Conservation (phyloP, 1,140 invertebrate genomes). For the Melitaea cinxia region DNA sequence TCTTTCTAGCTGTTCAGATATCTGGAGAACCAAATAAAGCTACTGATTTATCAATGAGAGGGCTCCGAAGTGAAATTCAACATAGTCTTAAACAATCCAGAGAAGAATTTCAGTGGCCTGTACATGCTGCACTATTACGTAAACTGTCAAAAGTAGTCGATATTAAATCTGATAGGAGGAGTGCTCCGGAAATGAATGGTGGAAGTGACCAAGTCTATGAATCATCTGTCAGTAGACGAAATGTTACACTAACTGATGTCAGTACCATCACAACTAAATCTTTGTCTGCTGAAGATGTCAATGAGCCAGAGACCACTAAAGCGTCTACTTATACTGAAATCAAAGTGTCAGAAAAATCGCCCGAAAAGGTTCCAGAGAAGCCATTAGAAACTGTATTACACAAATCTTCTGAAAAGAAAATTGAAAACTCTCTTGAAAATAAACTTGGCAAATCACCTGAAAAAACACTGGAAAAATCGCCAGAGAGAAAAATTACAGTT, state of each 20-base stretch:
- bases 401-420: slow-evolving; percentile 13
- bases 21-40: slow-evolving; percentile 75
- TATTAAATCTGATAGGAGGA: slow-evolving; percentile 67
- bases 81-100: slow-evolving; percentile 51
- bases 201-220: slow-evolving; percentile 58
- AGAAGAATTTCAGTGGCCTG: slow-evolving; percentile 68
- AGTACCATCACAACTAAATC: slow-evolving; percentile 72
- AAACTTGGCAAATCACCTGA: slow-evolving; percentile 37
- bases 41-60: slow-evolving; percentile 70
- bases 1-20: slow-evolving; percentile 63
- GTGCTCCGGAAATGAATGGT: slow-evolving; percentile 64
- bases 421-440: slow-evolving; percentile 26
- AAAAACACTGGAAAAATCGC: slow-evolving; percentile 33
- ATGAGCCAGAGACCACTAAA: slow-evolving; percentile 33
- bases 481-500: slow-evolving; percentile 39
- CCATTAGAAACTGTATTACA: slow-evolving; percentile 10
- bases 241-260: slow-evolving; percentile 67
- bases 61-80: slow-evolving; percentile 65
- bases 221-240: slow-evolving; percentile 45
- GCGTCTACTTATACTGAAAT: neutral
- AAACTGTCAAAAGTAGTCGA: slow-evolving; percentile 75
- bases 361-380: slow-evolving; percentile 13
- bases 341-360: slow-evolving; percentile 5
- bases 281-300: slow-evolving; percentile 49
- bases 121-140: slow-evolving; percentile 66